These are phyloP conservation scores for Molorchus minor DNA, from an alignment of 2,888 invertebrate genomes.

Conservation along the genomic window DNA sequence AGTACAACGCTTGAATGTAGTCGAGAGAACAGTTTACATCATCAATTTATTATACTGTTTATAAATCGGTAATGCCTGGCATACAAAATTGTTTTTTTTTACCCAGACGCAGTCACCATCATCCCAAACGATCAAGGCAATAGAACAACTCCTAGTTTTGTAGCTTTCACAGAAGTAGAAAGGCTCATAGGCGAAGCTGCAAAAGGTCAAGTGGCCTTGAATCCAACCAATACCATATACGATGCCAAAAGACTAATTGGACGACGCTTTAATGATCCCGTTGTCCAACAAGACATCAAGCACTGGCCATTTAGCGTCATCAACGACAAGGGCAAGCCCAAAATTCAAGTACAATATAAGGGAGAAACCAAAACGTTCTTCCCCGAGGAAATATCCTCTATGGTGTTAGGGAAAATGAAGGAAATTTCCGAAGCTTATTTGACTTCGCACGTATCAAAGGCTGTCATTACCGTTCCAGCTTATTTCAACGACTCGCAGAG, in stretches of 20 bases:
- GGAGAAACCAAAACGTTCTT: constrained; percentile 62
- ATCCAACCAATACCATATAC: constrained; percentile 76
- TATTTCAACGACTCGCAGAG: constrained; percentile 75
- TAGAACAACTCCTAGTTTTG: constrained; percentile 87
- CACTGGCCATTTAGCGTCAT: constrained; percentile 72
- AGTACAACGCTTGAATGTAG: too few species aligned
- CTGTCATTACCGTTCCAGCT: constrained; percentile 69
- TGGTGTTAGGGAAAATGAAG: constrained; percentile 71
- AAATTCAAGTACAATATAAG: constrained; percentile 60
- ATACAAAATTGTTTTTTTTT: too few species aligned
- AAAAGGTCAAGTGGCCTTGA: constrained; percentile 73
- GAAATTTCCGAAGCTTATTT: constrained; percentile 64
- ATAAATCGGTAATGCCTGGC: too few species aligned
- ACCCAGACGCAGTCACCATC: constrained; percentile 70
- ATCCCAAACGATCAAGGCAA: constrained; percentile 92
- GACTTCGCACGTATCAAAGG: constrained; percentile 61
- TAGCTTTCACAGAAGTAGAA: constrained; percentile 86
- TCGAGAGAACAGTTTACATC: too few species aligned
- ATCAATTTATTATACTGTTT: too few species aligned
- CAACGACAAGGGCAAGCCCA: constrained; percentile 62
- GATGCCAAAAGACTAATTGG: constrained; percentile 80
- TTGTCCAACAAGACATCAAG: constrained; percentile 72
- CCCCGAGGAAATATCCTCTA: constrained; percentile 67
- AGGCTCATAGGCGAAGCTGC: constrained; percentile 86
- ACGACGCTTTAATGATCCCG: constrained; percentile 69